Conservation (phyloP, 1,140 invertebrate genomes). For the Pantala flavescens region DNA sequence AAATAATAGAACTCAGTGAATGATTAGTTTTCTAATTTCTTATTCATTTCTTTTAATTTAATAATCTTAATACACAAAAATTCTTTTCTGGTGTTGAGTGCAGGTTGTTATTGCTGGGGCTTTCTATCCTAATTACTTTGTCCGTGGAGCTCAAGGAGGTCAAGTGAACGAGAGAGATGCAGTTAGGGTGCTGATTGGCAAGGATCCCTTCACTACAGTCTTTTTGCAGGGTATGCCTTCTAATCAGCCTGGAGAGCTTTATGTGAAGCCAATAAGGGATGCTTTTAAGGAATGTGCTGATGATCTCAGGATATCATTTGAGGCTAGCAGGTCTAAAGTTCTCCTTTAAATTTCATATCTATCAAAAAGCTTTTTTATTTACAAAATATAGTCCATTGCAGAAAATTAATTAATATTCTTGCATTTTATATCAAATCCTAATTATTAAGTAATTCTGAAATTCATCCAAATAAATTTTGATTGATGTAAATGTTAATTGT, state of each 20-base stretch:
- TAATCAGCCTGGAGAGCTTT: conserved; percentile 61
- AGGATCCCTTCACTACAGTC: conserved; percentile 66
- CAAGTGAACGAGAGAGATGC: conserved; percentile 48
- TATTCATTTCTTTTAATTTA: background rate
- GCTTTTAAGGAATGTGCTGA: conserved; percentile 35
- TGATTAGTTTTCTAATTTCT: too few relatives aligned
- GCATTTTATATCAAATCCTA: too few relatives aligned
- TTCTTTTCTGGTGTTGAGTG: too few relatives aligned
- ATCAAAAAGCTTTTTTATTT: conserved; percentile 20
- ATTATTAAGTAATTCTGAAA: too few relatives aligned
- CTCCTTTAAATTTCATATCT: background rate
- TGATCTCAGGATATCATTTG: conserved; percentile 51
- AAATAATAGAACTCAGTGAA: too few relatives aligned
- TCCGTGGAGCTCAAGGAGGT: conserved; percentile 36
- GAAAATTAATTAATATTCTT: too few relatives aligned
- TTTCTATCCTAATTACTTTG: conserved; percentile 88
- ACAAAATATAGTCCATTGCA: too few relatives aligned
- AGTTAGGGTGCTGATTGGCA: conserved; percentile 49
- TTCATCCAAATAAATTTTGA: too few relatives aligned
- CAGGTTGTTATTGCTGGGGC: conserved; percentile 64
- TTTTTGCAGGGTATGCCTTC: conserved; percentile 56
- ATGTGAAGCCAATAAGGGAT: conserved; percentile 46
- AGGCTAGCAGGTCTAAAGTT: conserved; percentile 38
- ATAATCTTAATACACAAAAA: too few relatives aligned
- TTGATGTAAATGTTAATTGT: too few relatives aligned